A percentile compares a stretch with the other conserved stretches of the same genome.
phyloP scores from a whole-genome alignment of 2,888 invertebrate species.

The Xanthorhoe spadicearia region DNA sequence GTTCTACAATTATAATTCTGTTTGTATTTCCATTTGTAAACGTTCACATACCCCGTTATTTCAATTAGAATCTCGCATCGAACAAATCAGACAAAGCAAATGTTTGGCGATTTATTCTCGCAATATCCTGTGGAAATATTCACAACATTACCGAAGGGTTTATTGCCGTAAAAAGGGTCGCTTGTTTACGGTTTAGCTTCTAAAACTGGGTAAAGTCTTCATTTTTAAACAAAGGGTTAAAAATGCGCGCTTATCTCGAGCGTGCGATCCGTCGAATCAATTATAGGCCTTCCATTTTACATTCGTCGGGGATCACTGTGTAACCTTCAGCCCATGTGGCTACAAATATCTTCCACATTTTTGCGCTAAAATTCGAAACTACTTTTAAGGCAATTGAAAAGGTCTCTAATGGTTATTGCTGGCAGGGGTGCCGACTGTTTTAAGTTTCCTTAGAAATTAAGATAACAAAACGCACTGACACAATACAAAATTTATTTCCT shows the following conservation, averaged over 20 bases:
- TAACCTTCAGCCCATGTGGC: no score
- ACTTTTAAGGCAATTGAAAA: no score
- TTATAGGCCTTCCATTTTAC: constrained; percentile 52
- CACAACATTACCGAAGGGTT: constrained; percentile 62
- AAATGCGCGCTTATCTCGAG: constrained; percentile 56
- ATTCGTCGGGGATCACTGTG: constrained; percentile 47
- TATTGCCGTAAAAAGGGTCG: constrained; percentile 61
- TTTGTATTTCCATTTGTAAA: constrained; percentile 3
- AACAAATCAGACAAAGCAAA: constrained; percentile 32
- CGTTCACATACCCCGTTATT: constrained; percentile 8
- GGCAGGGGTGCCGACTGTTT: no score
- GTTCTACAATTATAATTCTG: background rate
- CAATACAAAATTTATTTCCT: no score
- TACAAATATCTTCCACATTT: no score
- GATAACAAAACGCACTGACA: no score
- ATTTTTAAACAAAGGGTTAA: constrained; percentile 64
- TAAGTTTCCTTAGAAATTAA: no score
- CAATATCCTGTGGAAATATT: constrained; percentile 59
- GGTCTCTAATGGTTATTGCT: no score
- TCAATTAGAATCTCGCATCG: constrained; percentile 15
- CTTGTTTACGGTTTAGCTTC: constrained; percentile 53
- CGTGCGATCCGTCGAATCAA: constrained; percentile 57
- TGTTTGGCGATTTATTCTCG: constrained; percentile 50
- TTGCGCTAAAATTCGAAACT: no score
- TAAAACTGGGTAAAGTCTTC: constrained; percentile 52